Conservation (phyloP, 2,113 vertebrate genomes). For the Triplophysa rosa region DNA sequence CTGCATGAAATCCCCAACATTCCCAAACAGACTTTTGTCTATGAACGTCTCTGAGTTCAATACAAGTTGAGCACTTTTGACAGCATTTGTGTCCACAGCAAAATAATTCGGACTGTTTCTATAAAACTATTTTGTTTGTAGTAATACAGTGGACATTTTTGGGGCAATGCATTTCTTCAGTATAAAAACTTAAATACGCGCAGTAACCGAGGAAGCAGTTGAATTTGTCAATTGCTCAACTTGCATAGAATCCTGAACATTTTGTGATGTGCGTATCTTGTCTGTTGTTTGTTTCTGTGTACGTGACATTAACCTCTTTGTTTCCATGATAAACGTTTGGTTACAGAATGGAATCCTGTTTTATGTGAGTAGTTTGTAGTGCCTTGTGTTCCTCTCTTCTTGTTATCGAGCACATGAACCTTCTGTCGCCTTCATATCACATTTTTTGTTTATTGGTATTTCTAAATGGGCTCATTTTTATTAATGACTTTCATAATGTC, state of each 20-base stretch:
- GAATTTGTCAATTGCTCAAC: neutral
- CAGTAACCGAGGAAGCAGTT: too few relatives aligned
- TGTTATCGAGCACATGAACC: neutral
- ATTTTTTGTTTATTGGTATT: neutral
- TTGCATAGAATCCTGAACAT: neutral
- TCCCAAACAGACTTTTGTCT: neutral
- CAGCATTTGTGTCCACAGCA: neutral
- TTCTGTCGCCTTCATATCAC: conserved; percentile 8
- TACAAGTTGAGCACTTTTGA: neutral
- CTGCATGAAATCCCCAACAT: neutral
- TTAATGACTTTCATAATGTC: neutral
- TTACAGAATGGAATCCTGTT: conserved; percentile 80
- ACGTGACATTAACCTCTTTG: conserved; percentile 65
- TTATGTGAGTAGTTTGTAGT: conserved; percentile 84
- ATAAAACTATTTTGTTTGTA: too few relatives aligned
- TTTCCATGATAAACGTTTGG: conserved; percentile 67
- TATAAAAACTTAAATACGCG: too few relatives aligned
- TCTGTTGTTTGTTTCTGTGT: conserved; percentile 18
- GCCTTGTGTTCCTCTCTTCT: conserved; percentile 58
- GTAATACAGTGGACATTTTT: too few relatives aligned
- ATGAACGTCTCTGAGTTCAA: neutral
- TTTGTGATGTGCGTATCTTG: neutral
- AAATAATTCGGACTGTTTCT: neutral
- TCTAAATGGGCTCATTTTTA: neutral
- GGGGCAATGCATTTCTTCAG: too few relatives aligned